Evolutionary conservation across 2,888 invertebrate genomes (phyloP).

Genomic region (Ptychoptera contaminata): DNA sequence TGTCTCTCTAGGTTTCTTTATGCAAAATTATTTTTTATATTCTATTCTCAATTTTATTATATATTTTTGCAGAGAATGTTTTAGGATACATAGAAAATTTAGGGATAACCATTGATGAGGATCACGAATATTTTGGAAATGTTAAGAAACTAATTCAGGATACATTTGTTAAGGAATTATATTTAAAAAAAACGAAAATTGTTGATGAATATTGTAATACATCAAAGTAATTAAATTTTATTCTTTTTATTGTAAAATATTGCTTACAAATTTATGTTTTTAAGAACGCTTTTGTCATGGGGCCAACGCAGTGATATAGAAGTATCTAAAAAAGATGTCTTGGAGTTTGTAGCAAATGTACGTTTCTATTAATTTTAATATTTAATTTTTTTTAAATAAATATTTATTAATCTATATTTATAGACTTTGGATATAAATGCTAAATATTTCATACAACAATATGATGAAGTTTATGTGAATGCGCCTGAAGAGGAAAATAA

Average conservation of each 20-base stretch:
- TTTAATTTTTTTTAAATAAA: neutral
- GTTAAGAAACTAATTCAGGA: constrained; percentile 18
- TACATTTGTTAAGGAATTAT: constrained; percentile 18
- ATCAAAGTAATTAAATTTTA: constrained; percentile 13
- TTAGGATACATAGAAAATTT: constrained; percentile 15
- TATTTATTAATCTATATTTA: constrained; percentile 6
- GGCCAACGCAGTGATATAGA: constrained; percentile 17
- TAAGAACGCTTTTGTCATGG: constrained; percentile 16
- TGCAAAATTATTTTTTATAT: neutral
- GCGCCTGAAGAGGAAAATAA: constrained; percentile 3
- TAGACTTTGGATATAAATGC: constrained; percentile 16
- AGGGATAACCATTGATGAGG: constrained; percentile 14
- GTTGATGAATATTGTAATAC: neutral
- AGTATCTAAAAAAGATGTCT: constrained; percentile 15
- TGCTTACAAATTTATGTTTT: constrained; percentile 1
- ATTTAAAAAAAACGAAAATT: constrained; percentile 12
- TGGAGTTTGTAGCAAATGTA: constrained; percentile 16
- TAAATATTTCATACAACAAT: constrained; percentile 15
- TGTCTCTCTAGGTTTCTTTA: constrained; percentile 13
- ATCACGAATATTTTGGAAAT: constrained; percentile 16
- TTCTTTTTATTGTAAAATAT: neutral
- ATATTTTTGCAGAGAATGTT: constrained; percentile 13
- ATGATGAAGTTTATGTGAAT: constrained; percentile 11
- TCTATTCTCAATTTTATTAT: too few species aligned
- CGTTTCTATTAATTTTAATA: neutral